These are phyloP conservation scores for Micrasema longulum DNA, from an alignment of 1,140 invertebrate genomes.

Conservation along the genomic window DNA sequence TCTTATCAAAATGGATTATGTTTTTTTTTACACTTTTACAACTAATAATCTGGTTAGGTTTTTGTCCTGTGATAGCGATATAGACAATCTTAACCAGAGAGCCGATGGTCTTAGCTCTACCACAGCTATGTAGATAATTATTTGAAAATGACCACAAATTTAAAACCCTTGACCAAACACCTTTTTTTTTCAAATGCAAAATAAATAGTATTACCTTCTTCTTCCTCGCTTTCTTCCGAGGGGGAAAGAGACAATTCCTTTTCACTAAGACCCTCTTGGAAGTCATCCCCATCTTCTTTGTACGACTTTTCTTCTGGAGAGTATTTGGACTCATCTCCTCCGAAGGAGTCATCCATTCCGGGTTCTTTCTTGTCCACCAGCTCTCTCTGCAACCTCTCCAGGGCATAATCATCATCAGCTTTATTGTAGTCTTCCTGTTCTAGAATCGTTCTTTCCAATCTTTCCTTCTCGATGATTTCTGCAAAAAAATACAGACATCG, in stretches of 20 bases:
- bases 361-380: conserved; percentile 42
- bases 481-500: conserved; percentile 48
- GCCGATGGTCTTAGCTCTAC: no score
- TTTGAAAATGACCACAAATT: no score
- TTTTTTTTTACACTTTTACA: no score
- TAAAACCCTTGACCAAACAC: no score
- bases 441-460: conserved; percentile 70
- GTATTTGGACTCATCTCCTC: conserved; percentile 77
- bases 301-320: conserved; percentile 78
- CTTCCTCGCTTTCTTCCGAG: conserved; percentile 73
- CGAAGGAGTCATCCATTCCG: conserved; percentile 55
- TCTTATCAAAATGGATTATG: no score
- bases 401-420: conserved; percentile 60
- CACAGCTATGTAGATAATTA: no score
- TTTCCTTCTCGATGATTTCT: conserved; percentile 76
- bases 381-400: conserved; percentile 59
- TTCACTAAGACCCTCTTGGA: conserved; percentile 65
- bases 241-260: conserved; percentile 66
- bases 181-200: no score
- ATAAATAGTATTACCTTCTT: conserved; percentile 62
- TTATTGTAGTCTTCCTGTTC: conserved; percentile 51
- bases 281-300: conserved; percentile 68
- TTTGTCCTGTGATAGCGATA: no score
- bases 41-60: no score
- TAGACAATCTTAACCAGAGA: no score